Conservation (phyloP, 1,140 invertebrate genomes). For the Euwallacea similis region DNA sequence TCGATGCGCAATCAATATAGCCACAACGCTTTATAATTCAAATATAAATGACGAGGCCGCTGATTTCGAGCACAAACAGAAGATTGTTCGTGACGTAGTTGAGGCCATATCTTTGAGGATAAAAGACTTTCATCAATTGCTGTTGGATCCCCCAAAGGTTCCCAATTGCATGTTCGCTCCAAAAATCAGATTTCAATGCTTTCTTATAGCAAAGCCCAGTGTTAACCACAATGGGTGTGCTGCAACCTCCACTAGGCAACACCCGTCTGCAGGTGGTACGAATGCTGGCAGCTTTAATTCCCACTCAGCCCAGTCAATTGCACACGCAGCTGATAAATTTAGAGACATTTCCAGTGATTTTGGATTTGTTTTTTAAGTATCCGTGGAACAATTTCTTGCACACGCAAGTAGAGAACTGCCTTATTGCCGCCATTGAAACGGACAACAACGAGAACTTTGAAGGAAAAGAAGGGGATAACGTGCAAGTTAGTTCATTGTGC, state of each 20-base stretch:
- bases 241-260: constrained; percentile 76
- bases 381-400: constrained; percentile 89
- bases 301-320: constrained; percentile 63
- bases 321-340: constrained; percentile 54
- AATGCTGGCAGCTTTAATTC: constrained; percentile 69
- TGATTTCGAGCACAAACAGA: constrained; percentile 57
- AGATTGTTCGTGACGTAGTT: constrained; percentile 62
- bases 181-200: neutral
- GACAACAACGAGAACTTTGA: constrained; percentile 23
- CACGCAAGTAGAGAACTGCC: constrained; percentile 76
- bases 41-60: constrained; percentile 49
- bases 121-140: constrained; percentile 70
- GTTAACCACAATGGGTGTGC: constrained; percentile 64
- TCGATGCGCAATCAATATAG: constrained; percentile 37
- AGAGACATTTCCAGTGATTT: constrained; percentile 57
- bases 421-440: constrained; percentile 66
- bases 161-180: constrained; percentile 37
- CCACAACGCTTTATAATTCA: neutral
- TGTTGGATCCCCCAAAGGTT: constrained; percentile 75
- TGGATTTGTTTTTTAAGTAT: constrained; percentile 84
- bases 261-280: constrained; percentile 75
- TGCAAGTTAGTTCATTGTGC: constrained; percentile 56
- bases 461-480: constrained; percentile 46
- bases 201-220: constrained; percentile 61
- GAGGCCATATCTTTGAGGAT: constrained; percentile 68